Evolutionary conservation across 2,797 vertebrate species (phyloP), one percentile per base, ranked within the genome.

Genomic region (Lagorchestes hirsutus): DNA sequence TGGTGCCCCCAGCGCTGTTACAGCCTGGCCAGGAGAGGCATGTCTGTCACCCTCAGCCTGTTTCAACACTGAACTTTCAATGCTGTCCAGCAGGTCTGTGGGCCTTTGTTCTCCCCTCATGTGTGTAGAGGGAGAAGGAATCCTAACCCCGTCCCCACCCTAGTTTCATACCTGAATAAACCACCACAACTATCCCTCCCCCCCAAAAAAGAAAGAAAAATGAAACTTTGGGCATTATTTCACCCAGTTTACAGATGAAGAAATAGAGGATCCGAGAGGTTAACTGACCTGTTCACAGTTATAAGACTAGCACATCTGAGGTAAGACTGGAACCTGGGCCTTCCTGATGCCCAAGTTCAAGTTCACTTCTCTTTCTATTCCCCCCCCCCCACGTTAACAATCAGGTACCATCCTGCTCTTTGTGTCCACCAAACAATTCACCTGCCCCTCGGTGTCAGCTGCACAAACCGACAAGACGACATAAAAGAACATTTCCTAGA

Each of bases 51-150:
- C 62, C 62, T 29, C 58, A 67, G 34, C 3, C 40, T 46, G 22
- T 40, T 46, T 10, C 74, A 82, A 10, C n/a, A 46, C 2, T 9
- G 27, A 10, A 11, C 74, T 46, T 82, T 27, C 40, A 46, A 0
- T 0, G 8, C 67, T 1, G 9, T 3, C 74, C 74, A 24, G 2
- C 5, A 16, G n/a, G 18, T 18, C 67, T 40, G 16, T 6, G 67
- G 22, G 0, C 0, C 62, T 34, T 67, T n/a, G 62, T 10, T 82
- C 40, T 46, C 5, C 0, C 5, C 12, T 3, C 74, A 40, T 3
- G 2, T 74, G 3, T 40, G 6, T 1, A 22, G n/a, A 2, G 0
- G 6, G 16, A 0, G 22, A 12, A 46, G n/a, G 34, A 22, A 46
- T 22, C n/a, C 67, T 1, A 34, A 0, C 59, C 59, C 59, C 31